Conservation (phyloP, 2,888 invertebrate genomes). For the Fragum sueziense region DNA sequence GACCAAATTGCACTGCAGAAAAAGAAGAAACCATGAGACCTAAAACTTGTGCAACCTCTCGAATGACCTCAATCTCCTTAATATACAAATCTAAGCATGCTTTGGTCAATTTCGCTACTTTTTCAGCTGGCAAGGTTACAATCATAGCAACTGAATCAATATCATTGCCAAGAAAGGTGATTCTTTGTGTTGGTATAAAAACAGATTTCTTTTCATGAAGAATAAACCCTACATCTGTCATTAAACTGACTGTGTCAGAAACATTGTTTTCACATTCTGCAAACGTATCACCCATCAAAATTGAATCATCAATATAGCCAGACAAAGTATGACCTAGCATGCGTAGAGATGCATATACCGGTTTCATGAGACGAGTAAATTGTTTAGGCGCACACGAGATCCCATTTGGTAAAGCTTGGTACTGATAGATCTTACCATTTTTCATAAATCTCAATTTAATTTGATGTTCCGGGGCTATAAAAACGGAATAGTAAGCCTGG, state of each 20-base stretch:
- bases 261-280: constrained; percentile 35
- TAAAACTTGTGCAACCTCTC: constrained; percentile 40
- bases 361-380: constrained; percentile 51
- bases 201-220: constrained; percentile 55
- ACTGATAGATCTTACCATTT: no score
- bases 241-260: constrained; percentile 16
- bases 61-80: constrained; percentile 27
- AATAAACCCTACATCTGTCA: constrained; percentile 51
- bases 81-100: neutral
- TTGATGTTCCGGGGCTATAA: constrained; percentile 17
- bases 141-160: constrained; percentile 22
- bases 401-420: no score
- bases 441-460: constrained; percentile 49
- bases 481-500: constrained; percentile 48
- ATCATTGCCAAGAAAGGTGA: constrained; percentile 40
- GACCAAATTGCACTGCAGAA: constrained; percentile 48
- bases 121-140: no score
- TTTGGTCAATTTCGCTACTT: no score
- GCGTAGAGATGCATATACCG: constrained; percentile 49
- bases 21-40: constrained; percentile 48
- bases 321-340: constrained; percentile 39
- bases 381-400: constrained; percentile 29
- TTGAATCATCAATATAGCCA: constrained; percentile 52
- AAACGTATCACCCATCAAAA: constrained; percentile 32
- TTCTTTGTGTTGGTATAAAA: constrained; percentile 36